These are phyloP conservation scores for Oppia nitens DNA, from an alignment of 1,140 invertebrate genomes.

Conservation along the genomic window DNA sequence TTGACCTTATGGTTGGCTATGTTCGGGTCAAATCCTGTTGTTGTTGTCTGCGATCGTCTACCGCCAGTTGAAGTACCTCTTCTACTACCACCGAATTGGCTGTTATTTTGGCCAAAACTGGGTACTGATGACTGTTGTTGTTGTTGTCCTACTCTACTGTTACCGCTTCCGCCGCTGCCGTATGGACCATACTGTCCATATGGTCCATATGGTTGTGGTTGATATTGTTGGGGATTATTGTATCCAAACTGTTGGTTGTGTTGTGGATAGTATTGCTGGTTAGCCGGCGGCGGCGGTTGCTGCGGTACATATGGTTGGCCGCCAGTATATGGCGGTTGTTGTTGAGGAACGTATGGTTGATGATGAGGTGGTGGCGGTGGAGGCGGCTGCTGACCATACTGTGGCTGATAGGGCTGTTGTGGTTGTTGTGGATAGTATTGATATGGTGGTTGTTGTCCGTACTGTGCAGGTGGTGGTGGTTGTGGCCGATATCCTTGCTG, in stretches of 20 bases:
- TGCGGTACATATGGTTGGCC: not conserved
- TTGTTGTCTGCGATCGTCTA: too few relatives aligned
- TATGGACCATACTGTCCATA: too few relatives aligned
- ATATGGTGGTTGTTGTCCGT: not conserved
- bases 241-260: not conserved
- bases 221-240: not conserved
- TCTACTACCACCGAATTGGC: too few relatives aligned
- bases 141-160: too few relatives aligned
- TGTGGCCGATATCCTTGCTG: not conserved
- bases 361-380: not conserved
- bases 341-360: not conserved
- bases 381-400: not conserved
- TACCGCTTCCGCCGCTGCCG: too few relatives aligned
- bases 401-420: not conserved
- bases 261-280: constrained; percentile 1
- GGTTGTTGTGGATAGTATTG: not conserved
- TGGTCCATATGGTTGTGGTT: too few relatives aligned
- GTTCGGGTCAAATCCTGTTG: not conserved
- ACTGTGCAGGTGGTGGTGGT: not conserved
- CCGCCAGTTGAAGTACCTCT: too few relatives aligned
- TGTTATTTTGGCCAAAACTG: not conserved
- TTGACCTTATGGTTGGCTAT: not conserved
- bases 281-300: not conserved
- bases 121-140: too few relatives aligned
- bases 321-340: not conserved